Evolutionary conservation across 2,888 invertebrate genomes (phyloP).

Genomic region (Cataglyphis livida): DNA sequence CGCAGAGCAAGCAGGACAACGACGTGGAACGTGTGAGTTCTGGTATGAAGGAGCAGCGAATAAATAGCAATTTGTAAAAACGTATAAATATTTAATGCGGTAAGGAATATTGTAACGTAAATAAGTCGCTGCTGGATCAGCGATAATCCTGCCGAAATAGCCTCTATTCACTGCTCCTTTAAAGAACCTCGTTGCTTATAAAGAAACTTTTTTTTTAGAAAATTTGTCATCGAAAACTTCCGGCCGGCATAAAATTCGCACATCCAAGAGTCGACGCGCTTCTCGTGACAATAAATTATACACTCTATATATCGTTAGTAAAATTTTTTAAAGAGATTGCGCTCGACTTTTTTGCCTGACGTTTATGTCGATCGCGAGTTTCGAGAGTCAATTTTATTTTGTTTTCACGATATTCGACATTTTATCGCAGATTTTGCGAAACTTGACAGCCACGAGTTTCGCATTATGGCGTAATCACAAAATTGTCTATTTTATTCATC

Average conservation of each 20-base stretch:
- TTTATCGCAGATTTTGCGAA: constrained; percentile 56
- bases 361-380: not conserved
- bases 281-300: constrained; percentile 62
- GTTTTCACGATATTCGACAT: not conserved
- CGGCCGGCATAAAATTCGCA: not conserved
- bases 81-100: not conserved
- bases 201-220: constrained; percentile 17
- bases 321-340: not conserved
- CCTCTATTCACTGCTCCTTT: constrained; percentile 15
- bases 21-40: constrained; percentile 12
- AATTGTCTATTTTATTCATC: not conserved
- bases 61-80: not conserved
- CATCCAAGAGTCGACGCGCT: constrained; percentile 10
- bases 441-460: constrained; percentile 78
- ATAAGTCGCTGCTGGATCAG: constrained; percentile 69
- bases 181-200: constrained; percentile 6
- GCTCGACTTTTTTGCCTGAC: not conserved
- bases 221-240: constrained; percentile 14
- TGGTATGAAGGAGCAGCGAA: constrained; percentile 22
- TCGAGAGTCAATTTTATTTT: constrained; percentile 7
- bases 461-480: constrained; percentile 53
- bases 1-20: constrained; percentile 4
- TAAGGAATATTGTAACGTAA: constrained; percentile 42
- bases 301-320: constrained; percentile 30
- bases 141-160: constrained; percentile 19